These are phyloP conservation scores for Puffinus mauretanicus DNA, from an alignment of 2,113 vertebrate species.

Conservation along the genomic window DNA sequence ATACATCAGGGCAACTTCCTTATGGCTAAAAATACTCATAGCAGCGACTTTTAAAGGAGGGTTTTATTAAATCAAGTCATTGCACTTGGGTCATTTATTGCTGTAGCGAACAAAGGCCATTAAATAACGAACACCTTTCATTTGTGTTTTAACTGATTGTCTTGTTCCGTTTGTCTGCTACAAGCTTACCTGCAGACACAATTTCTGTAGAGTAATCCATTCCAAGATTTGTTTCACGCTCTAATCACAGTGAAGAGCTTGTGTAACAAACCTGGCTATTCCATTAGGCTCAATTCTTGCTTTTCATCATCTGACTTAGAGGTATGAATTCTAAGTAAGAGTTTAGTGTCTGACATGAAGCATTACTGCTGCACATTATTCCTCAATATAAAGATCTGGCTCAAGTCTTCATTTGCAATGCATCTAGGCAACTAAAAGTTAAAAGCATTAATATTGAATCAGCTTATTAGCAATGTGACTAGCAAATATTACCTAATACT, in stretches of 20 bases:
- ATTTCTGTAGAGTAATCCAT: neutral
- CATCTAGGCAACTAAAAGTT: neutral
- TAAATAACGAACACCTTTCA: constrained; percentile 51
- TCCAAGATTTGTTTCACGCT: neutral
- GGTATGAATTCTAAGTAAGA: neutral
- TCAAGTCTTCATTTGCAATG: neutral
- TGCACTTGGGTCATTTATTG: constrained; percentile 83
- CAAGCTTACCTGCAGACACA: constrained; percentile 35
- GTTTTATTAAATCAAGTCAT: constrained; percentile 74
- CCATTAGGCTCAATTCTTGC: neutral
- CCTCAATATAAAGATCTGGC: neutral
- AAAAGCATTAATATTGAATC: neutral
- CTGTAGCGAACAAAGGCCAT: constrained; percentile 76
- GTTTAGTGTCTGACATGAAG: neutral
- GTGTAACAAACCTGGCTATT: neutral
- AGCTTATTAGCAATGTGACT: neutral
- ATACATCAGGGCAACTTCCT: constrained; percentile 34
- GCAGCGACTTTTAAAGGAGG: constrained; percentile 72
- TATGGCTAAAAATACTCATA: constrained; percentile 72
- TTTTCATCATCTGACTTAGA: constrained; percentile 15
- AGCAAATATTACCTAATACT: constrained; percentile 9
- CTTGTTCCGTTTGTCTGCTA: constrained; percentile 44
- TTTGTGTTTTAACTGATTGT: constrained; percentile 73
- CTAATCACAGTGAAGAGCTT: constrained; percentile 40
- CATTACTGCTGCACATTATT: neutral